phyloP scores from a whole-genome alignment of 2,888 invertebrate species.

The Muschampia plurimacula region DNA sequence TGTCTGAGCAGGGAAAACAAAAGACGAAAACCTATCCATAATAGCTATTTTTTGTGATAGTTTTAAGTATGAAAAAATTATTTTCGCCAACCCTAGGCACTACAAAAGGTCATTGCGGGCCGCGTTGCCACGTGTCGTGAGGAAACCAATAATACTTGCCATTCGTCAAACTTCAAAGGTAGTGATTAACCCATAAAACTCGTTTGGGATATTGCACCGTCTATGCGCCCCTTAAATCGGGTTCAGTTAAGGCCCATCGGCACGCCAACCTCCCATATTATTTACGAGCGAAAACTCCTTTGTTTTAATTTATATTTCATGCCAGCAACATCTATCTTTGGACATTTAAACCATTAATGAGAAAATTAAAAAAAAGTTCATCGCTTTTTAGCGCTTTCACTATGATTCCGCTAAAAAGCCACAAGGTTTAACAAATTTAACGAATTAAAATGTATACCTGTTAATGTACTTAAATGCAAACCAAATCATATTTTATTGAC shows the following conservation, averaged over 20 bases:
- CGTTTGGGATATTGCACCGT: conserved; percentile 55
- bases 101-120: background rate
- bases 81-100: conserved; percentile 2
- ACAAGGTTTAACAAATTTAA: too few species aligned
- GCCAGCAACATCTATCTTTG: conserved; percentile 5
- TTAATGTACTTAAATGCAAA: too few species aligned
- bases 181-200: conserved; percentile 80
- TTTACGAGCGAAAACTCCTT: conserved; percentile 50
- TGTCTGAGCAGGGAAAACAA: too few species aligned
- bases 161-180: conserved; percentile 80
- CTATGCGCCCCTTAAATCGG: conserved; percentile 50
- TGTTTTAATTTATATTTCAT: conserved; percentile 44
- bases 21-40: too few species aligned
- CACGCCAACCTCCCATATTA: conserved; percentile 64
- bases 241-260: conserved; percentile 55
- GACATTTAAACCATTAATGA: background rate
- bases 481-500: too few species aligned
- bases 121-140: conserved; percentile 61
- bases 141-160: conserved; percentile 67
- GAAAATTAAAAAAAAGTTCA: background rate
- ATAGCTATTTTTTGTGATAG: too few species aligned
- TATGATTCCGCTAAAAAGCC: too few species aligned
- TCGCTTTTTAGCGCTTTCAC: too few species aligned
- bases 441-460: too few species aligned
- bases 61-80: background rate